These are phyloP conservation scores for Empidonax traillii DNA, from an alignment of 2,113 vertebrate species.

Conservation along the genomic window DNA sequence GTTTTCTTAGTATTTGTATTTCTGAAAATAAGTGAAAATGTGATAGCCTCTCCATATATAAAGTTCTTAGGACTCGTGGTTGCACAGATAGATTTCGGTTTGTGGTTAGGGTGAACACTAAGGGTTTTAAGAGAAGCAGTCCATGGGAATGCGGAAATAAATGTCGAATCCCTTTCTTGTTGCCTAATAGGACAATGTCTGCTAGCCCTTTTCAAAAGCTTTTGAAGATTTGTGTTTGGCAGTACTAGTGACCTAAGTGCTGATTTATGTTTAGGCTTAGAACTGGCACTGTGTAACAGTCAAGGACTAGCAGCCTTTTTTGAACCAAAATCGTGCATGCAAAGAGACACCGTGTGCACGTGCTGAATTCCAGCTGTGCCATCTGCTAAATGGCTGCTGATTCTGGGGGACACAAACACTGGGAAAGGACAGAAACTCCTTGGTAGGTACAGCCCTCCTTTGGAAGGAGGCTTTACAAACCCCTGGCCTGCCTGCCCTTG, in stretches of 20 bases:
- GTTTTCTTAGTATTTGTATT: neutral
- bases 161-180: neutral
- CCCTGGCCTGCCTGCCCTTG: neutral
- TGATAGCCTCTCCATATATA: neutral
- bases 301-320: neutral
- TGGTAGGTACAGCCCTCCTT: neutral
- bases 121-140: neutral
- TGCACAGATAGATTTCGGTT: neutral
- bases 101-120: neutral
- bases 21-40: neutral
- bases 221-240: neutral
- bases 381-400: neutral
- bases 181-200: neutral
- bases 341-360: neutral
- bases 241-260: neutral
- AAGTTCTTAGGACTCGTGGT: neutral
- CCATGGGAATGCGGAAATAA: neutral
- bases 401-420: neutral
- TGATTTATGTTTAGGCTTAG: neutral
- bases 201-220: neutral
- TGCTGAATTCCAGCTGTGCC: neutral
- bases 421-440: neutral
- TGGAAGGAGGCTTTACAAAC: neutral
- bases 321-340: fast-evolving
- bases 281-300: neutral